Evolutionary conservation across 2,797 vertebrate species (phyloP).

Genomic region (Sphenopsis melanotis): DNA sequence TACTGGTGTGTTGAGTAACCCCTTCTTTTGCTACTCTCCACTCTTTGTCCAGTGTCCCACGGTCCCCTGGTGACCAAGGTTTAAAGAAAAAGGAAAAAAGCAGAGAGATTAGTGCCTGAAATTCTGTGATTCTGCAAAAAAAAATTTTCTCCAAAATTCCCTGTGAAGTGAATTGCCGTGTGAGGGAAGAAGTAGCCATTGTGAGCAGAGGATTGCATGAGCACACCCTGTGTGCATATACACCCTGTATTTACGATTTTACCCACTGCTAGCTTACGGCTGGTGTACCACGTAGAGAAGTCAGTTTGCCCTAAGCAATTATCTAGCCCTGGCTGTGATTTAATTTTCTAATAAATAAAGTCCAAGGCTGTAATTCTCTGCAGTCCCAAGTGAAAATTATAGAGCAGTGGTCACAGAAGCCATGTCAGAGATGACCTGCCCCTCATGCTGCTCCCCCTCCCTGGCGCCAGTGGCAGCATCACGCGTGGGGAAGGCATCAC

Average conservation of each 20-base stretch:
- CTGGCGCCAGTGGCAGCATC: not conserved
- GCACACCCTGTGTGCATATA: not conserved
- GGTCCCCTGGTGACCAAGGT: not conserved
- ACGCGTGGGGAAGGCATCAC: accelerated
- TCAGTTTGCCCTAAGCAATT: not conserved
- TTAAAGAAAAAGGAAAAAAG: not conserved
- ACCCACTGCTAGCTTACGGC: not conserved
- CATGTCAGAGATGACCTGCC: not conserved
- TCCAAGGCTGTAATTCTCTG: slow-evolving; percentile 14
- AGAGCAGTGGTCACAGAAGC: not conserved
- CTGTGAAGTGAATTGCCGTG: not conserved
- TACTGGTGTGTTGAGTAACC: not conserved
- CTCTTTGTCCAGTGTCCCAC: not conserved
- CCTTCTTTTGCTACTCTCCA: not conserved
- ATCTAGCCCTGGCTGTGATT: not conserved
- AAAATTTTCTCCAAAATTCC: not conserved
- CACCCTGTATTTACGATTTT: not conserved
- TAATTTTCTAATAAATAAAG: slow-evolving; percentile 3
- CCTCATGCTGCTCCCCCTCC: not conserved
- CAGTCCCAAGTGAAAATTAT: slow-evolving; percentile 11
- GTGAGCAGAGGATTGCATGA: not conserved
- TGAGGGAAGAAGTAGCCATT: not conserved
- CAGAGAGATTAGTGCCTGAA: not conserved
- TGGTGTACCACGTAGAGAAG: not conserved
- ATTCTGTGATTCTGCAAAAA: not conserved